A percentile compares a stretch with the other conserved stretches of the same genome.
phyloP scores from a whole-genome alignment of 2,888 invertebrate genomes.

The Aphodius granarius region DNA sequence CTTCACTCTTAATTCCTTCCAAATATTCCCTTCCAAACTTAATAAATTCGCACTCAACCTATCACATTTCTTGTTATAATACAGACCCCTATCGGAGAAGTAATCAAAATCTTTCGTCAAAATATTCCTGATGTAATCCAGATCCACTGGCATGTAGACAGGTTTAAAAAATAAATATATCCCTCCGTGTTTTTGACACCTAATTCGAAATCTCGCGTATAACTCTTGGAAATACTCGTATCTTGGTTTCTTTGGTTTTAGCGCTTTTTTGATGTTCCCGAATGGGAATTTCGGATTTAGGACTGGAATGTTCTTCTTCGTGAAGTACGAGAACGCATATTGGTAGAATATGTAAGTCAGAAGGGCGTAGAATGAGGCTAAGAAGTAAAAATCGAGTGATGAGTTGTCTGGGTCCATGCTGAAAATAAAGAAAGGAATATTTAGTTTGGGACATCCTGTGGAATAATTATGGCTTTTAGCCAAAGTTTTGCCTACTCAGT shows the following conservation, averaged over 20 bases:
- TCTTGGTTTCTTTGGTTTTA: conserved; percentile 1
- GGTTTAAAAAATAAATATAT: conserved; percentile 65
- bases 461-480: too few species aligned
- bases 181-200: conserved; percentile 55
- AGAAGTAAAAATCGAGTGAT: background rate
- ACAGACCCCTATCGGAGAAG: conserved; percentile 63
- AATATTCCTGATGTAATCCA: conserved; percentile 53
- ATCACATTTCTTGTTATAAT: conserved; percentile 59
- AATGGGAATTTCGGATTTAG: conserved; percentile 15
- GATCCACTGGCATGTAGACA: conserved; percentile 64
- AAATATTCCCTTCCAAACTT: conserved; percentile 57
- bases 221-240: conserved; percentile 3
- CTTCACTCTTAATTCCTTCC: conserved; percentile 54
- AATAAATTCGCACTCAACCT: conserved; percentile 62
- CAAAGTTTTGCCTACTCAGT: too few species aligned
- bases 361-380: background rate
- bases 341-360: conserved; percentile 1
- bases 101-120: conserved; percentile 60
- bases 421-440: background rate
- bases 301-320: conserved; percentile 15
- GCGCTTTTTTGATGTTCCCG: conserved; percentile 12
- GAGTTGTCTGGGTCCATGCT: background rate
- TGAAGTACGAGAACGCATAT: conserved; percentile 8
- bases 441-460: too few species aligned
- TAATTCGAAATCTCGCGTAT: background rate